phyloP scores from a whole-genome alignment of 2,113 vertebrate genomes.

The Seriola quinqueradiata region DNA sequence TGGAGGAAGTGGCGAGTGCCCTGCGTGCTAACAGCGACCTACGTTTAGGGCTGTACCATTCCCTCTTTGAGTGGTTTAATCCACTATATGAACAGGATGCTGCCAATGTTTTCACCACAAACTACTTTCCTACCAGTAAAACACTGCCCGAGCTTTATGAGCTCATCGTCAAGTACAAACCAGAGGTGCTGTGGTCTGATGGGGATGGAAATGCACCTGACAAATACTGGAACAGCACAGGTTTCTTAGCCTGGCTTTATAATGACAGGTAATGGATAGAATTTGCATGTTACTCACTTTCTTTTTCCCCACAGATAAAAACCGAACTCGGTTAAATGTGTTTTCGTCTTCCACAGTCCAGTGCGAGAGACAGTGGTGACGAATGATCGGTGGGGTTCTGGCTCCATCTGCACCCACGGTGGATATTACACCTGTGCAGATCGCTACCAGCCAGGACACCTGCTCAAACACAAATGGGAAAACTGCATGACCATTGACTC shows the following conservation, averaged over 20 bases:
- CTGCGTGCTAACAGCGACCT: constrained; percentile 85
- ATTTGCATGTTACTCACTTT: not conserved
- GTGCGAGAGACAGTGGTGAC: constrained; percentile 93
- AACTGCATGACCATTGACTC: constrained; percentile 96
- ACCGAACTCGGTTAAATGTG: not conserved
- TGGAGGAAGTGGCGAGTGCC: constrained; percentile 88
- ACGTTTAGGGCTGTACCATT: constrained; percentile 94
- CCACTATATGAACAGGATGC: constrained; percentile 89
- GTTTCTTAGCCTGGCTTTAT: constrained; percentile 97
- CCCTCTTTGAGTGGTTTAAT: constrained; percentile 97
- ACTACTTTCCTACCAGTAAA: constrained; percentile 88
- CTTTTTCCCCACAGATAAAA: not conserved
- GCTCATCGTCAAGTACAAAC: constrained; percentile 88
- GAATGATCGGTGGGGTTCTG: constrained; percentile 94
- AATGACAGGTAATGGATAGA: constrained; percentile 90
- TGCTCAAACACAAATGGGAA: constrained; percentile 95
- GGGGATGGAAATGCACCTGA: constrained; percentile 91
- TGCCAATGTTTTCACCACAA: constrained; percentile 84
- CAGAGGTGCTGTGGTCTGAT: constrained; percentile 96
- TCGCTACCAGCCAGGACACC: constrained; percentile 91
- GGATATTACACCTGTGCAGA: constrained; percentile 95
- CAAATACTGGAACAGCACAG: constrained; percentile 96
- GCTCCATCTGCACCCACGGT: constrained; percentile 90
- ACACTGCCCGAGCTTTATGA: constrained; percentile 93
- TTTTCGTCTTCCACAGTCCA: constrained; percentile 83